Base-by-base conservation (phyloP, 2,888 invertebrate genomes). In the Heliothis peltigera region DNA sequence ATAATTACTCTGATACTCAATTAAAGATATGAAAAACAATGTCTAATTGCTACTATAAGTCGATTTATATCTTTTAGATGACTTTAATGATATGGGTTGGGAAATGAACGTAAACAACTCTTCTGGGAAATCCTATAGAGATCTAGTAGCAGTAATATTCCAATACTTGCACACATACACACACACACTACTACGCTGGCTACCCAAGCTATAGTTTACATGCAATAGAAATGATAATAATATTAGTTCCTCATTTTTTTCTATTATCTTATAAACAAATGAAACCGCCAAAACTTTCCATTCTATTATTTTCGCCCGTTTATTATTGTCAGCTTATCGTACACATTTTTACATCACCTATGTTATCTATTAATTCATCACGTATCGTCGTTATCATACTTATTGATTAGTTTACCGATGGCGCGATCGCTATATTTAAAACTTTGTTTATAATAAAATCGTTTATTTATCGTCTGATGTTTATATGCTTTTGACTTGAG, bases 401-500 rank as follows among this genome's bases (percentile, higher is more conserved):
- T 58, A 64, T 68, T 55, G 64, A 68, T 75, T 65, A 43, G 28
- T 18, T 67, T 57, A 32, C 43, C n/a, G 54, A 67, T 65, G 63
- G 58, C 21, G 22, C 21, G 56, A 78, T 78, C 35, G 21, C 28
- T 17, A 19, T 44, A 44, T 46, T 39, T 55, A 21, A 39, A 46
- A 10, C 18, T 32, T 22, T 35, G 39, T 47, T 46, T 46, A 44
- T 32, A 35, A 19, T 39, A 19, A 59, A 53, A 59, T 51, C 35
- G 28, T 48, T n/a, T 49, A 53, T 61, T 64, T 51, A 58, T 47
- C 18, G 28, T 21, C 17, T 12, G 21, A 21, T 70, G 48, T 63
- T 65, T 63, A 57, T 25, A 44, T 62, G 25, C n/a, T 19, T 42
- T 42, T 17, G 8, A 28, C 10, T 28, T 28, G 17, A n/a, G 42